A percentile compares a stretch with the other conserved stretches of the same genome.
Evolutionary conservation across 2,888 invertebrate species (phyloP).

Genomic region (Harmothoe impar): DNA sequence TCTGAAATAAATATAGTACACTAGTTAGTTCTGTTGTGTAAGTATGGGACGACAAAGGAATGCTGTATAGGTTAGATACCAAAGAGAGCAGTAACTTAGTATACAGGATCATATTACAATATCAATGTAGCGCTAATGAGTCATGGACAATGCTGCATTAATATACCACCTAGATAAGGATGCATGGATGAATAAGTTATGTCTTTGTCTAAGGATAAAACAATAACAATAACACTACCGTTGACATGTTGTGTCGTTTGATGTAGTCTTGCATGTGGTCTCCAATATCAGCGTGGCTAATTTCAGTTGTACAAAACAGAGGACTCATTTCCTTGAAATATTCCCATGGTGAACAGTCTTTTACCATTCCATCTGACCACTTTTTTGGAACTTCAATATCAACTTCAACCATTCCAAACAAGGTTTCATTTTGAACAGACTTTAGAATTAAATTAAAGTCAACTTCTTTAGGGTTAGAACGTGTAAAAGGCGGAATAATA

Average conservation of each 20-base stretch:
- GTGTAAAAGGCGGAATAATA: not conserved
- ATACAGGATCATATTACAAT: too few species aligned
- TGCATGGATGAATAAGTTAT: too few species aligned
- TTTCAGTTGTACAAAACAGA: not conserved
- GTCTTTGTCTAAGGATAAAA: too few species aligned
- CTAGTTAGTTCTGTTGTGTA: too few species aligned
- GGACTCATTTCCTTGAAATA: not conserved
- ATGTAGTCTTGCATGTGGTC: not conserved
- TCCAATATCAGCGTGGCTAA: not conserved
- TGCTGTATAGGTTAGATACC: too few species aligned
- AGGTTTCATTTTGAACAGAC: not conserved
- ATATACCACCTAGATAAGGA: too few species aligned
- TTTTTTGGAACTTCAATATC: constrained; percentile 33
- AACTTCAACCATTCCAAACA: constrained; percentile 62
- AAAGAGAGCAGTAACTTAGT: too few species aligned
- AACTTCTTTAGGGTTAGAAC: not conserved
- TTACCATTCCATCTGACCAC: not conserved
- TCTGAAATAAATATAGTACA: not conserved
- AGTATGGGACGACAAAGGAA: too few species aligned
- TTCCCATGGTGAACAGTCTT: not conserved
- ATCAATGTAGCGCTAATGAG: not conserved
- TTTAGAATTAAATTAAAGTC: not conserved
- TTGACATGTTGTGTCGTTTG: not conserved
- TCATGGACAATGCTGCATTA: too few species aligned
- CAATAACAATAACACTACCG: too few species aligned